These are phyloP conservation scores for Acanthococcus lagerstroemiae DNA, from an alignment of 2,888 invertebrate species.

Conservation along the genomic window DNA sequence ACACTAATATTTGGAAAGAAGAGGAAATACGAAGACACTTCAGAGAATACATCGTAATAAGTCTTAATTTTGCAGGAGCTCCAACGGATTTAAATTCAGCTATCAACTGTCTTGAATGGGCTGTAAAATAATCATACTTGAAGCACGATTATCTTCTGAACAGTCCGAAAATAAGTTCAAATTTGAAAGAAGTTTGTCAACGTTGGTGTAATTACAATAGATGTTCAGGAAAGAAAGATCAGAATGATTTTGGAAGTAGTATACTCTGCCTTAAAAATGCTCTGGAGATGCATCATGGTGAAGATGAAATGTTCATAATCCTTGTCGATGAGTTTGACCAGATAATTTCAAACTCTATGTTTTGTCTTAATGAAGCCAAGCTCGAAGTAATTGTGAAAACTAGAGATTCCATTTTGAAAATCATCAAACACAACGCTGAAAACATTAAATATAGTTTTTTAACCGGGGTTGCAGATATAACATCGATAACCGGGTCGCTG, in stretches of 20 bases:
- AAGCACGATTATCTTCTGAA: background rate
- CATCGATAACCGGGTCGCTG: background rate
- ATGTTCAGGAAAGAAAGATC: background rate
- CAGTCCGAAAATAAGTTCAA: background rate
- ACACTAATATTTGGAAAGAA: background rate
- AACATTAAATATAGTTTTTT: background rate
- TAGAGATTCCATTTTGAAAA: background rate
- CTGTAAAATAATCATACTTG: background rate
- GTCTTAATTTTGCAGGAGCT: background rate
- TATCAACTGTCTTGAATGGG: background rate
- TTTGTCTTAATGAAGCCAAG: background rate
- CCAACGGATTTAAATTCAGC: background rate
- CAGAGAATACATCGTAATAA: background rate
- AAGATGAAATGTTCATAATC: background rate
- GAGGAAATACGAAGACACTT: background rate
- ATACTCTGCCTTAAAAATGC: background rate
- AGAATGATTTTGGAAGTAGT: background rate
- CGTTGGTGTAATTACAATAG: background rate
- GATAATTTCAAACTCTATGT: background rate
- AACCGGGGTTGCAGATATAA: background rate
- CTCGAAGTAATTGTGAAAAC: background rate
- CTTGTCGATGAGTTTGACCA: background rate
- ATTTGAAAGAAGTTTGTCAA: background rate
- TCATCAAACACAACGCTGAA: background rate
- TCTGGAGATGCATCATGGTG: background rate